These are phyloP conservation scores for Arnoldichthys spilopterus DNA, from an alignment of 2,797 vertebrate species.

Conservation along the genomic window DNA sequence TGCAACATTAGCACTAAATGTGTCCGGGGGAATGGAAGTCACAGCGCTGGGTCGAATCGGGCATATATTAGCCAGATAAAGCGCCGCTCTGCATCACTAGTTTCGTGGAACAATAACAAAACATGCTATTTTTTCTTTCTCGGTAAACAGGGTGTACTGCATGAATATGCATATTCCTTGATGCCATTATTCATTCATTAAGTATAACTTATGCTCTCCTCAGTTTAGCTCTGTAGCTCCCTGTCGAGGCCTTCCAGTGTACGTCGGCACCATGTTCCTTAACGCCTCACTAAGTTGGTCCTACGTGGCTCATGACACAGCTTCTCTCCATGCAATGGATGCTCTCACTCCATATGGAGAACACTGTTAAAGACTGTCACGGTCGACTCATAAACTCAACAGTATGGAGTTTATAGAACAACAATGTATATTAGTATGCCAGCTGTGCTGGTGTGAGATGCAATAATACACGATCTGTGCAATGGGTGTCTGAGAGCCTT, in stretches of 20 bases:
- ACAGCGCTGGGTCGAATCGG: conserved; percentile 43
- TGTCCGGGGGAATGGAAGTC: conserved; percentile 51
- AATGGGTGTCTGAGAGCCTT: not conserved
- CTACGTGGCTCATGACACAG: conserved; percentile 30
- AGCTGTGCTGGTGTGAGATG: conserved; percentile 7
- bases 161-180: conserved; percentile 48
- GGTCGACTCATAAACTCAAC: not conserved
- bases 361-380: conserved; percentile 13
- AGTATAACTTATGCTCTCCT: conserved; percentile 33
- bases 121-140: conserved; percentile 36
- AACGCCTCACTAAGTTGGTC: conserved; percentile 27
- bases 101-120: conserved; percentile 44
- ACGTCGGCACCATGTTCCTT: conserved; percentile 23
- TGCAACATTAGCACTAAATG: conserved; percentile 60
- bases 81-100: conserved; percentile 26
- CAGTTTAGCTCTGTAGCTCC: conserved; percentile 10
- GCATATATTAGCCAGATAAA: conserved; percentile 54
- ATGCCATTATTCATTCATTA: conserved; percentile 51
- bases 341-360: conserved; percentile 31
- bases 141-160: conserved; percentile 35
- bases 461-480: not conserved
- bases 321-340: conserved; percentile 1
- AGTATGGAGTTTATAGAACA: conserved; percentile 39
- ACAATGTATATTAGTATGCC: conserved; percentile 32
- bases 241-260: conserved; percentile 24